These are phyloP conservation scores for Dinoponera quadriceps DNA, from an alignment of 1,140 invertebrate genomes.

Conservation along the genomic window DNA sequence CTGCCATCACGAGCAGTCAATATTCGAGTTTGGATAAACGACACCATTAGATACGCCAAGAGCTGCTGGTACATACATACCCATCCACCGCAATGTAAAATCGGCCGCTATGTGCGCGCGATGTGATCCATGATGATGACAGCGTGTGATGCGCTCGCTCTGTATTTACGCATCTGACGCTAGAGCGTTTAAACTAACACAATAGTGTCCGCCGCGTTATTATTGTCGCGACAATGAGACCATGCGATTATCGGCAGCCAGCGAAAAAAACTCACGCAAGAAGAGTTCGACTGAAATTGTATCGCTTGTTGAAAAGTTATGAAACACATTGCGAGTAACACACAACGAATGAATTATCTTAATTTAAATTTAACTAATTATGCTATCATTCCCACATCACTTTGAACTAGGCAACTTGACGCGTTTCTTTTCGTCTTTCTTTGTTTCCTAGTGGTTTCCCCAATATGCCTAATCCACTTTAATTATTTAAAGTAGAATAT, in stretches of 20 bases:
- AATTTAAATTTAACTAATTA: no score
- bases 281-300: background rate
- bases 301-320: no score
- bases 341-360: no score
- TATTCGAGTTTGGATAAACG: background rate
- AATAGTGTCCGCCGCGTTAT: constrained; percentile 18
- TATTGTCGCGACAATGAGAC: constrained; percentile 41
- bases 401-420: no score
- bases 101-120: background rate
- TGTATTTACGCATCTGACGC: constrained; percentile 15
- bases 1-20: background rate
- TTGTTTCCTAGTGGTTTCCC: no score
- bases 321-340: no score
- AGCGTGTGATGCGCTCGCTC: constrained; percentile 1
- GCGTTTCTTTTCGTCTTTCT: no score
- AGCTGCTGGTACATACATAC: constrained; percentile 5
- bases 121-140: constrained; percentile 22
- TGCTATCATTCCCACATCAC: no score
- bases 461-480: no score
- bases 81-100: constrained; percentile 34
- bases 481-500: no score
- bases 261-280: constrained; percentile 26
- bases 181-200: background rate
- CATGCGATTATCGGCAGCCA: background rate
- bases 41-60: constrained; percentile 33